Evolutionary conservation across 1,140 invertebrate genomes (phyloP).

Genomic region (Chrysomallon squamiferum): DNA sequence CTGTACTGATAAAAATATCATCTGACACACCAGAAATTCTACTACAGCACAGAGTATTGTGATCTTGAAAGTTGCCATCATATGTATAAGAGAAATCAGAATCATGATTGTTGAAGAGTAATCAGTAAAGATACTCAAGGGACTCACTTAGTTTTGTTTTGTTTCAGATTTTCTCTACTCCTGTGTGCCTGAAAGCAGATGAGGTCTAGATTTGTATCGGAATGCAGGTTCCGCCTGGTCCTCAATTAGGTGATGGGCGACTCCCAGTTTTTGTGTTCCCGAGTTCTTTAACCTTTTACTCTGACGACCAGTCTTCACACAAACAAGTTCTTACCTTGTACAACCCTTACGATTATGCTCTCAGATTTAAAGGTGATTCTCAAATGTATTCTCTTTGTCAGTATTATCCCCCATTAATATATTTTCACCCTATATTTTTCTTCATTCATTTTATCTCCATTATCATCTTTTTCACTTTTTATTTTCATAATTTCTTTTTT

Average conservation of each 20-base stretch:
- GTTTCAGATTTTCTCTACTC: too few relatives aligned
- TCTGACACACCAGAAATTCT: too few relatives aligned
- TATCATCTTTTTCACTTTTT: too few relatives aligned
- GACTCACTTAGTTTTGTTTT: too few relatives aligned
- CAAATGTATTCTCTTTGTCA: background rate
- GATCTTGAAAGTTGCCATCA: too few relatives aligned
- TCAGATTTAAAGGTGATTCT: slow-evolving; percentile 68
- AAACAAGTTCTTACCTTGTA: slow-evolving; percentile 86
- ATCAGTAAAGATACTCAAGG: too few relatives aligned
- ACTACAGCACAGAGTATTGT: too few relatives aligned
- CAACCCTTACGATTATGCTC: slow-evolving; percentile 86
- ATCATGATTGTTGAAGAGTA: too few relatives aligned
- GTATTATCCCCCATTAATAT: background rate
- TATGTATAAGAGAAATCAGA: too few relatives aligned
- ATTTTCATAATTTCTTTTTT: too few relatives aligned
- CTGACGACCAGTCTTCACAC: slow-evolving; percentile 77
- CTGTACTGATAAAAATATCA: too few relatives aligned
- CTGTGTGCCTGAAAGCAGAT: too few relatives aligned
- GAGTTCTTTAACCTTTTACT: slow-evolving; percentile 77
- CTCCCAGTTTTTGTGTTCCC: slow-evolving; percentile 84
- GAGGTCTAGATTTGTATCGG: background rate
- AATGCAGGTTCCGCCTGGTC: slow-evolving; percentile 18
- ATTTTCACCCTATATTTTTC: background rate
- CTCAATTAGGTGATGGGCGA: slow-evolving; percentile 45
- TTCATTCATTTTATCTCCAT: background rate